Percentiles rank a stretch among this genome's conserved stretches.
Conservation (phyloP, 2,113 vertebrate species). For the Ranitomeya variabilis region DNA sequence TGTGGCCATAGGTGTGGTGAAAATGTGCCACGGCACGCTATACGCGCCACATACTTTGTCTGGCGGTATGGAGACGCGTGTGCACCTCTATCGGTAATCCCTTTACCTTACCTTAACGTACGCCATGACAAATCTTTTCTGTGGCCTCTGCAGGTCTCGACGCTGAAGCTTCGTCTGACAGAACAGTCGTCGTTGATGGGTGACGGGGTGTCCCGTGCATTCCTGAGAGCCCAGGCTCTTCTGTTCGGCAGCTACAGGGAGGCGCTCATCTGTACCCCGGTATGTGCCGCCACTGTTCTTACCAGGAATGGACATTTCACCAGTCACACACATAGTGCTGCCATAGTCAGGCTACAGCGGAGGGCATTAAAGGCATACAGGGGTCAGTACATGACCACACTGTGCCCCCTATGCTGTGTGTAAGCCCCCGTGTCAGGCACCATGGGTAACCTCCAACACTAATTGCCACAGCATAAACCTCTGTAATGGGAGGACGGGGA, state of each 20-base stretch:
- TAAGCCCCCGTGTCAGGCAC: not conserved
- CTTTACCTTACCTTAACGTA: not conserved
- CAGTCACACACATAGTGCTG: too few relatives aligned
- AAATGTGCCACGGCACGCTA: too few relatives aligned
- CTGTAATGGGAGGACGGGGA: not conserved
- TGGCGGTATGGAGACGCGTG: not conserved
- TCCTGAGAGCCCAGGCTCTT: conserved; percentile 82
- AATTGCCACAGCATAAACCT: not conserved
- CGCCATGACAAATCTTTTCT: not conserved
- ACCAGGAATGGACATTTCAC: not conserved
- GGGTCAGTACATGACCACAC: not conserved
- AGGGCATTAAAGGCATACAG: not conserved
- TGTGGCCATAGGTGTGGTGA: too few relatives aligned
- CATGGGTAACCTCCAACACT: not conserved
- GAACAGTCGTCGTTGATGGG: conserved; percentile 78
- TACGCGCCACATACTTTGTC: too few relatives aligned
- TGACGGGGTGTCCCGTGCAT: conserved; percentile 81
- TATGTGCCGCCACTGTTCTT: conserved; percentile 36
- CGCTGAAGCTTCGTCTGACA: conserved; percentile 79
- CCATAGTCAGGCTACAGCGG: too few relatives aligned
- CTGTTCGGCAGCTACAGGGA: conserved; percentile 87
- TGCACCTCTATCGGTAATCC: not conserved
- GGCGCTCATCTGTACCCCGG: conserved; percentile 70
- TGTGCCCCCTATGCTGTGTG: not conserved
- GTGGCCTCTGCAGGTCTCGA: conserved; percentile 71